Conservation (phyloP, 53 echinoderm and acorn worm species). For the Holothuria leucospilota region DNA sequence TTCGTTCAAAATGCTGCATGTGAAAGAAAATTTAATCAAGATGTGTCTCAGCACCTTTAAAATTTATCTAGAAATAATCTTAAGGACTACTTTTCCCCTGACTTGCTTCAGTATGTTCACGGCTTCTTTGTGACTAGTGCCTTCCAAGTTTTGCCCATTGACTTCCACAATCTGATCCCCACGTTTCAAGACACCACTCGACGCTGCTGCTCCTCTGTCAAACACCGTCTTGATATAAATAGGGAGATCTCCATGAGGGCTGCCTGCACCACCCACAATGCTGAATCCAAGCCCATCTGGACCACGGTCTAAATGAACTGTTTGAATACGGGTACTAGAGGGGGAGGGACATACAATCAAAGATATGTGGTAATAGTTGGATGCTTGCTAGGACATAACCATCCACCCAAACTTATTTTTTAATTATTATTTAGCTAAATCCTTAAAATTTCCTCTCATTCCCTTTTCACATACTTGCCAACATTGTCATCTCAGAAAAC, state of each 20-base stretch:
- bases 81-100: conserved; percentile 77
- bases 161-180: conserved; percentile 93
- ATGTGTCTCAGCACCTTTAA: background rate
- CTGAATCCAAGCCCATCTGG: conserved; percentile 95
- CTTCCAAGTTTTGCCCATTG: conserved; percentile 76
- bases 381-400: no score
- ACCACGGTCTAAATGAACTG: conserved; percentile 81
- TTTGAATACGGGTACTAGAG: conserved; percentile 52
- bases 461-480: no score
- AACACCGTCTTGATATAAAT: conserved; percentile 99
- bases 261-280: conserved; percentile 90
- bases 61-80: conserved; percentile 46
- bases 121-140: conserved; percentile 87
- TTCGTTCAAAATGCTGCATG: background rate
- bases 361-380: no score
- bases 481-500: no score
- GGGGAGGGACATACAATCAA: no score
- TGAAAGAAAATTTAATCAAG: background rate
- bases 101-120: conserved; percentile 87
- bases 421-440: no score
- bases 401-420: no score
- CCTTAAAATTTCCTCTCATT: no score
- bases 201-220: conserved; percentile 85
- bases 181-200: conserved; percentile 78
- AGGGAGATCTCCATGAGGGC: conserved; percentile 96